Evolutionary conservation across 2,113 vertebrate genomes (phyloP), one percentile per base, ranked within the genome.

Genomic region (Mola mola): DNA sequence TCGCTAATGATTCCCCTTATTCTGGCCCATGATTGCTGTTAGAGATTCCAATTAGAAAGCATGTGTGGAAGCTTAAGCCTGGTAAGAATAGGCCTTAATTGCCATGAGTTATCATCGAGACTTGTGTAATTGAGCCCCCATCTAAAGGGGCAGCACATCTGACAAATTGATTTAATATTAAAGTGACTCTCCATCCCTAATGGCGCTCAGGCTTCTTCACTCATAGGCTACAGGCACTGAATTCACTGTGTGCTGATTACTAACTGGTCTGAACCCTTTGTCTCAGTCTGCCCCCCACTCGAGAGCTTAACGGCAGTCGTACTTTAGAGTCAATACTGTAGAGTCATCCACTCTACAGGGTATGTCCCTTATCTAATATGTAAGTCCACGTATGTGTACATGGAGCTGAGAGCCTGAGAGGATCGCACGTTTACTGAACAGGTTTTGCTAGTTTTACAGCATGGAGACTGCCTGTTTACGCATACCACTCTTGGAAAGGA

Each of bases 151-250:
- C 81, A 75, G 81, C 85, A 74, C 78, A 62, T 85, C 90, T 92
- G 91, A 91, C 90, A 90, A 92, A 92, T 90, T 91, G 88, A 92
- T 91, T 89, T 91, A 91, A 89, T 89, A 90, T 78, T 82, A 83
- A 87, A 89, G 88, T 75, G 84, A 83, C 87, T 91, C 81, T 87
- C 77, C 74, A 72, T 89, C 81, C 68, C 83, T 89, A 87, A 90
- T 90, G 86, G 83, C 72, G 68, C 78, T 78, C 33, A 8, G 65
- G 78, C 74, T 72, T 81, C 84, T 75, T 84, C 77, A 66, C 73
- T 87, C 73, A 70, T 70, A 50, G 69, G 79, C 84, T 73, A 40
- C 80, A 62, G 72, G 75, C 87, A 29, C 72, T 65, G 74, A 78
- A 83, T 86, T 87, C 85, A 83, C 78, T 86, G 86, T 88, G 79